Evolutionary conservation across 2,797 vertebrate genomes (phyloP), one percentile per base, ranked within the genome.

Genomic region (Buceros bicornis): DNA sequence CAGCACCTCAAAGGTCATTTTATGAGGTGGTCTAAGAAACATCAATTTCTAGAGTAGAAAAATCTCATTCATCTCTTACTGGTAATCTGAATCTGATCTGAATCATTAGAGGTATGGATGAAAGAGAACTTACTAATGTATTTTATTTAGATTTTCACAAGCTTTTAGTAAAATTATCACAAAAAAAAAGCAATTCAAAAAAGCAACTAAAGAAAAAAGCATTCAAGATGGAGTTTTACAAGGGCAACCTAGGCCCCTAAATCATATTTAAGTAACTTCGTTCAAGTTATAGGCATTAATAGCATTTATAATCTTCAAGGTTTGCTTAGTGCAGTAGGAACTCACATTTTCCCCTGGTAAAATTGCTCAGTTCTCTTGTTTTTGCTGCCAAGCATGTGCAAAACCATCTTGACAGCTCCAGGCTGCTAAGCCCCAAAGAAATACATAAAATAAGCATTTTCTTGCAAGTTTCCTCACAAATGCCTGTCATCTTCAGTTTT

Each of bases 381-480:
- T 95, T 93, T n/a, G 5, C 90, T 96, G 88, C 89, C 0, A 81
- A 96, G 83, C 90, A 51, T 80, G 93, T 94, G 90, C 95, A 96
- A 94, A 95, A 93, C 74, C 78, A 69, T 96, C 79, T 89, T 96
- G 95, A 94, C 96, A 96, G 92, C 87, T 95, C 90, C 78, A 95
- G 94, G 84, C 90, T 96, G 78, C 91, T 95, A 82, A 96, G 76
- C 64, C 71, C 87, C 50, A 51, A 92, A 95, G 92, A 96, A 96
- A 96, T 93, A 71, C 37, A 95, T 95, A 95, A 95, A 96, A 96
- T 89, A 94, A 95, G 89, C 84, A 87, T 94, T 96, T 96, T 87
- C 92, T 79, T 96, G 90, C 94, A 96, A 92, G 90, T 90, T 94
- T 82, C 90, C 71, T 94, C 89, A 93, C 77, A 91, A 93, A 58